Evolutionary conservation across 2,888 invertebrate species (phyloP).

Genomic region (Orchesellides sinensis): DNA sequence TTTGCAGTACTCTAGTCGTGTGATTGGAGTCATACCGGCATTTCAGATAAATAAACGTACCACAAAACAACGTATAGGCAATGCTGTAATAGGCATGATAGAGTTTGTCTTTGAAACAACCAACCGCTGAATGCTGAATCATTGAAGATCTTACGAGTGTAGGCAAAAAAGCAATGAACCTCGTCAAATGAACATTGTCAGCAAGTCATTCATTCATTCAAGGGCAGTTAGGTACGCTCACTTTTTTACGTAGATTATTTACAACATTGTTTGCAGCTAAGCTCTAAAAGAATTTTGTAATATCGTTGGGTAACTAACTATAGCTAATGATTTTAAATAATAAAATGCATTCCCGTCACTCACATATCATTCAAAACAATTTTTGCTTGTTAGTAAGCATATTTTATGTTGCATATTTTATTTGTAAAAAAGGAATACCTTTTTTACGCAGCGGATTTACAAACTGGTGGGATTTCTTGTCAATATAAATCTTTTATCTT

Average conservation of each 20-base stretch:
- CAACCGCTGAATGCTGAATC: conserved; percentile 42
- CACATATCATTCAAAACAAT: conserved; percentile 63
- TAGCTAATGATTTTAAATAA: conserved; percentile 49
- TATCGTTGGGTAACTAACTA: neutral
- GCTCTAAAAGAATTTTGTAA: neutral
- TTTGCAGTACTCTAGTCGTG: conserved; percentile 66
- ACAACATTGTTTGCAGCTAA: conserved; percentile 43
- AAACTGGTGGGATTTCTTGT: conserved; percentile 40
- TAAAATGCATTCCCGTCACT: conserved; percentile 52
- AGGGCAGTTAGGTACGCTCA: conserved; percentile 55
- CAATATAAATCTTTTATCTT: conserved; percentile 60
- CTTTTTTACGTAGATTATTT: conserved; percentile 49
- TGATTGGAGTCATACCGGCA: conserved; percentile 63
- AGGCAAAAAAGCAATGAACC: conserved; percentile 33
- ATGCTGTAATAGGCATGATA: too few species aligned
- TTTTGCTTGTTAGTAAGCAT: conserved; percentile 59
- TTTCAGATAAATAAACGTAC: neutral
- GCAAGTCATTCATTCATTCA: conserved; percentile 38
- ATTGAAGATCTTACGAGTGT: conserved; percentile 11
- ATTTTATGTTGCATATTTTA: neutral
- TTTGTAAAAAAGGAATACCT: neutral
- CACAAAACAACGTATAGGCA: neutral
- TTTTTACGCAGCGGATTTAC: neutral
- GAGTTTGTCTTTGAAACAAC: conserved; percentile 21
- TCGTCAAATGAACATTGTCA: conserved; percentile 51